Evolutionary conservation across 2,888 invertebrate genomes (phyloP).

Genomic region (Elegia similella): DNA sequence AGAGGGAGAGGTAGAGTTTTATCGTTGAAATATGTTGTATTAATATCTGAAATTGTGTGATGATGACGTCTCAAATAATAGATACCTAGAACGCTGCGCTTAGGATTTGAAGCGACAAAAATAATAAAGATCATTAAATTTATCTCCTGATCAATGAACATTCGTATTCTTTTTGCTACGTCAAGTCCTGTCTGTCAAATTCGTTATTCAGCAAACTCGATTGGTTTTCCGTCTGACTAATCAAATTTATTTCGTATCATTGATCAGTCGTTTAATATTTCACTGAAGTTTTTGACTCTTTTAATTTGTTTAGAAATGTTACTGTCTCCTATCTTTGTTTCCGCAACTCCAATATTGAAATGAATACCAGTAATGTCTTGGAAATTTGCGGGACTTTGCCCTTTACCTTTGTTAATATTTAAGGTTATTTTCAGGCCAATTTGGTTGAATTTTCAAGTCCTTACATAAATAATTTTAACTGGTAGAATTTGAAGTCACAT

Average conservation of each 20-base stretch:
- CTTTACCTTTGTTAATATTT: background rate
- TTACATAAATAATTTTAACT: too few species aligned
- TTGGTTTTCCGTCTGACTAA: constrained; percentile 1
- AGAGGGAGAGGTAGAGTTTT: too few species aligned
- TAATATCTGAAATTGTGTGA: too few species aligned
- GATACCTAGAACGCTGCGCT: too few species aligned
- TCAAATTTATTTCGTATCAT: background rate
- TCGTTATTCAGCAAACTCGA: background rate
- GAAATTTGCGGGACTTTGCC: background rate
- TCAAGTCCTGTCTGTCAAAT: background rate
- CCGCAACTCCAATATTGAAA: background rate
- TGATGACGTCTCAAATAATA: too few species aligned
- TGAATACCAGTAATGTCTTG: background rate
- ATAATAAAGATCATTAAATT: background rate
- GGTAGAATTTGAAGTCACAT: too few species aligned
- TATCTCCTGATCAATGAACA: background rate
- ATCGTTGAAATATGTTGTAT: too few species aligned
- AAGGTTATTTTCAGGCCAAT: background rate
- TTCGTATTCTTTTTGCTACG: background rate
- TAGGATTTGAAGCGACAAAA: background rate
- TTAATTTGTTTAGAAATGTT: background rate
- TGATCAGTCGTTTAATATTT: background rate
- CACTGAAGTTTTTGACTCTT: background rate
- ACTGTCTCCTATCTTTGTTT: background rate
- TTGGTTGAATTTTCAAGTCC: too few species aligned